These are phyloP conservation scores for Morone chrysops DNA, from an alignment of 2,113 vertebrate genomes.

Conservation along the genomic window DNA sequence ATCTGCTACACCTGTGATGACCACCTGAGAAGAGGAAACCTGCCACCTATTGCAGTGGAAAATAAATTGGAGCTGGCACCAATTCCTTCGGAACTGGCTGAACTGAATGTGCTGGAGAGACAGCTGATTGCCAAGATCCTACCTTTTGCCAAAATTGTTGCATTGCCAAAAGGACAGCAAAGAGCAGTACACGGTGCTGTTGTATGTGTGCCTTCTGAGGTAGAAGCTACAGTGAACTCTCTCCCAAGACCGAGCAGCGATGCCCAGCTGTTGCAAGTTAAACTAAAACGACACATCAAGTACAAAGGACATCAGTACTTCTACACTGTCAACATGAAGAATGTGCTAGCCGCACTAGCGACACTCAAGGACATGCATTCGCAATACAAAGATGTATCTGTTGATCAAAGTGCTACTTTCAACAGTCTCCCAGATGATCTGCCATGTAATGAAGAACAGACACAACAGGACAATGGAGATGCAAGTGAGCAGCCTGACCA, in stretches of 20 bases:
- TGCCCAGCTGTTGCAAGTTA: not conserved
- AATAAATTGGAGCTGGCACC: not conserved
- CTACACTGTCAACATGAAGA: too few relatives aligned
- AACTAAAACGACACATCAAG: not conserved
- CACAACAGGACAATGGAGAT: too few relatives aligned
- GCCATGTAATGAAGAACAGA: too few relatives aligned
- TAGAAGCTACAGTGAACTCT: not conserved
- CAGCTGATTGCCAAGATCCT: conserved; percentile 6
- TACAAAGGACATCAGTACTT: too few relatives aligned
- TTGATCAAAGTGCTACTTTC: too few relatives aligned
- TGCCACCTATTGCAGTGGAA: not conserved
- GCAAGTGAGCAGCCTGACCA: too few relatives aligned
- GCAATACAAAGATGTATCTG: too few relatives aligned
- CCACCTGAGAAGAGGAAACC: not conserved
- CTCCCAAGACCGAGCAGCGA: not conserved
- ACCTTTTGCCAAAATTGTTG: not conserved
- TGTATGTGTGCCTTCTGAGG: not conserved
- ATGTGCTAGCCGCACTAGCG: too few relatives aligned
- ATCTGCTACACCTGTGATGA: not conserved
- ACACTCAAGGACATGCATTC: too few relatives aligned
- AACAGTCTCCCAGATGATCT: too few relatives aligned
- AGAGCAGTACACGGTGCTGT: not conserved
- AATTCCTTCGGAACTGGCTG: not conserved
- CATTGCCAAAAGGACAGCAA: not conserved
- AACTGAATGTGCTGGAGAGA: not conserved